Evolutionary conservation across 2,888 invertebrate genomes (phyloP).

Genomic region (Serripes groenlandicus): DNA sequence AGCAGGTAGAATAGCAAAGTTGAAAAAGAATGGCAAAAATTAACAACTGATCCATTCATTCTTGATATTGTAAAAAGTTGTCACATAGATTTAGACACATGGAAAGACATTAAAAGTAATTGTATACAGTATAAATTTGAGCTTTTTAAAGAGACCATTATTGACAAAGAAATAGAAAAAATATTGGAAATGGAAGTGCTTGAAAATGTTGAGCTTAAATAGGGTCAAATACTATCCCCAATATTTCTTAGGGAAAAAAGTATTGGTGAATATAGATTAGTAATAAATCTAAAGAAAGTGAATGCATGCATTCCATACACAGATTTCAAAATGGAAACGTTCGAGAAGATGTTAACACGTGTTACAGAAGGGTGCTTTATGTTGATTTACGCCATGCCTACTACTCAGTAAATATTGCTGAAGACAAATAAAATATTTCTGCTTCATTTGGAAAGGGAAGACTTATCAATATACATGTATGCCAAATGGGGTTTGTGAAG

Average conservation of each 20-base stretch:
- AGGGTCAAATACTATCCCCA: neutral
- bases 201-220: neutral
- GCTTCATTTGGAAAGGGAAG: slow-evolving; percentile 53
- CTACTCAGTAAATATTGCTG: slow-evolving; percentile 41
- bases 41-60: slow-evolving; percentile 3
- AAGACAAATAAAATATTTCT: slow-evolving; percentile 41
- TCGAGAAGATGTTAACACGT: slow-evolving; percentile 50
- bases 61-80: neutral
- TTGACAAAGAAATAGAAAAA: slow-evolving; percentile 36
- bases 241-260: neutral
- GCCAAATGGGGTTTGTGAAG: slow-evolving; percentile 52
- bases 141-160: slow-evolving; percentile 17
- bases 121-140: neutral
- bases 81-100: neutral
- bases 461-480: slow-evolving; percentile 49
- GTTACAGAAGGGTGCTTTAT: slow-evolving; percentile 42
- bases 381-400: slow-evolving; percentile 55
- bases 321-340: slow-evolving; percentile 66
- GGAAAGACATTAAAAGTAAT: neutral
- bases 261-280: neutral
- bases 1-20: slow-evolving; percentile 2
- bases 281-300: slow-evolving; percentile 41
- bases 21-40: neutral
- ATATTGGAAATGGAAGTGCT: slow-evolving; percentile 11
- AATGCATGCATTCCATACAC: slow-evolving; percentile 47